Evolutionary conservation across 2,113 vertebrate genomes (phyloP).

Genomic region (Acanthisitta chloris): DNA sequence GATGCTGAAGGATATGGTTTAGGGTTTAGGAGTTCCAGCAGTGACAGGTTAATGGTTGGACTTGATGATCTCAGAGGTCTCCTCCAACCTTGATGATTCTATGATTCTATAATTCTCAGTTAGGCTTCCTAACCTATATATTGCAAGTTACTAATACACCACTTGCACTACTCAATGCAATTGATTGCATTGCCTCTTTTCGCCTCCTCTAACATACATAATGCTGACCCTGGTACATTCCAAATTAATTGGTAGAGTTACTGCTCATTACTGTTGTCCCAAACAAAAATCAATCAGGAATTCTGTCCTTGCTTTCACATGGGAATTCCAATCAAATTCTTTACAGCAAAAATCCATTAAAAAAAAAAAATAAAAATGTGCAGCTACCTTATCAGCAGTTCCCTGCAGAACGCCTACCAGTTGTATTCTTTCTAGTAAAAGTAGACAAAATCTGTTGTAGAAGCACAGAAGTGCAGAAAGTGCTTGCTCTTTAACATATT

Average conservation of each 20-base stretch:
- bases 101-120: too few species aligned
- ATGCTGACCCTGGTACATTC: not conserved
- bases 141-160: not conserved
- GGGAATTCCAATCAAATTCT: not conserved
- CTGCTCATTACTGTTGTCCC: not conserved
- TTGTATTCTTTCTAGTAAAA: not conserved
- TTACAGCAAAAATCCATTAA: not conserved
- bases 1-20: too few species aligned
- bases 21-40: too few species aligned
- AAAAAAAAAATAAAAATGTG: accelerated
- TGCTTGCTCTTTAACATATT: not conserved
- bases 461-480: not conserved
- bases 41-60: too few species aligned
- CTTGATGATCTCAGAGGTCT: too few species aligned
- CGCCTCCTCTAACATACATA: not conserved
- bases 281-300: not conserved
- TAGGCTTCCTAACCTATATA: not conserved
- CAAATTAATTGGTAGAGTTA: not conserved
- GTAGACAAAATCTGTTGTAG: not conserved
- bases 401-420: not conserved
- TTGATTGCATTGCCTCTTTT: not conserved
- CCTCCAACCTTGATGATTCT: too few species aligned
- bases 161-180: not conserved
- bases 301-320: not conserved
- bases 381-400: not conserved